Conservation (phyloP, 2,888 invertebrate species). For the Tetranychus truncatus region DNA sequence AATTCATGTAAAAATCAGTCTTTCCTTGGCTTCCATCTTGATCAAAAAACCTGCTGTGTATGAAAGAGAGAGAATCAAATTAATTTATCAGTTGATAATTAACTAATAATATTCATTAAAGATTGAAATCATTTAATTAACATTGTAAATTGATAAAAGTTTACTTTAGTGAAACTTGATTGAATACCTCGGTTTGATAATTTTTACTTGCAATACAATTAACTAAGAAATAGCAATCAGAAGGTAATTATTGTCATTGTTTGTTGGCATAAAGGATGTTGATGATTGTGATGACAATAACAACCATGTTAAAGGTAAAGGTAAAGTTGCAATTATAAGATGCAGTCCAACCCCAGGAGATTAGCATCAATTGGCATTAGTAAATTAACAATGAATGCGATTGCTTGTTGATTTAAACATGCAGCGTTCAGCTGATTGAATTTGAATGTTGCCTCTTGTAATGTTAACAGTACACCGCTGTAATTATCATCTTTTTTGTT, state of each 20-base stretch:
- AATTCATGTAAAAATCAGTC: background rate
- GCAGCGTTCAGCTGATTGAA: background rate
- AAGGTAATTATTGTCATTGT: background rate
- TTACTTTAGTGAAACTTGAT: no score
- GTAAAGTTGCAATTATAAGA: background rate
- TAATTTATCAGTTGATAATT: no score
- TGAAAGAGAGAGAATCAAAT: background rate
- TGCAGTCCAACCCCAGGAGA: background rate
- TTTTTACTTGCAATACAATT: background rate
- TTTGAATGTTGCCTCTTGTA: background rate
- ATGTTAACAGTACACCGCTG: background rate
- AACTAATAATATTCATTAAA: no score
- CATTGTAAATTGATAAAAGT: no score
- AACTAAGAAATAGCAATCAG: background rate
- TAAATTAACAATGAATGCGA: background rate
- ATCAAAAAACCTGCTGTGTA: no score
- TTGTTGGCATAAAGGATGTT: no score
- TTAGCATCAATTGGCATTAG: background rate
- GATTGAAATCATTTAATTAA: no score
- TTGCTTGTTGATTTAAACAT: no score
- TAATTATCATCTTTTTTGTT: background rate
- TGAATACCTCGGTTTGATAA: no score
- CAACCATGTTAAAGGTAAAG: no score
- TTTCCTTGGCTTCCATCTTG: no score
- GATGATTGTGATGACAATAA: no score